Base-by-base conservation (phyloP, 2,888 invertebrate genomes). In the Liposcelis brunnea region DNA sequence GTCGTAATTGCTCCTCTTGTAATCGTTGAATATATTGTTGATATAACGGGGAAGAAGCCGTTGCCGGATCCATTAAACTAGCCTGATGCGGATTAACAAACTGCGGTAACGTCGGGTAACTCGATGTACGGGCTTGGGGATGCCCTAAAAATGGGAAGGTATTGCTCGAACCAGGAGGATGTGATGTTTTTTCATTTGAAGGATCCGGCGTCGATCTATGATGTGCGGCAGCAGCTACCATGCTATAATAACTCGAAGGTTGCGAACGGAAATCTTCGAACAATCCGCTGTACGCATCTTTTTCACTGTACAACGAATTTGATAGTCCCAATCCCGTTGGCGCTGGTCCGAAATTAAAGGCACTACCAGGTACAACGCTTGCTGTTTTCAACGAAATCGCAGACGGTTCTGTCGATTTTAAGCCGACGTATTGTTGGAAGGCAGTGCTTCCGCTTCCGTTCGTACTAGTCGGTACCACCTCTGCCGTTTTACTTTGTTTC, bases 311-410 rank as follows among this genome's bases (percentile, higher is more conserved):
- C 38, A 77, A 59, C 12, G 72, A 70, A 11, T 72, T 59, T 36
- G 68, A 64, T 56, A 79, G 65, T 2, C 66, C 64, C 26, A 26
- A 26, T 4, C 26, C 26, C 48, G 73, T 69, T 2, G 78, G 68
- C 1, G 80, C 68, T 2, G 82, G 71, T 14, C 82, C 82, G 57
- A 85, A 87, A 59, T 85, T 86, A 55, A 86, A 87, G 43, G 86
- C 84, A 63, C 83, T 84, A 19, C 81, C 78, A 6, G 85, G 75
- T 50, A 85, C 81, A 58, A 82, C 78, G 53, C 75, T 74, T 3
- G 74, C 67, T 42, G 79, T 75, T 54, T 82, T 74, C 42, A 80
- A 58, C 10, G 75, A 70, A 52, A 80, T 74, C 50, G 68, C 68
- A 47, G 58, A 46, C 7, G 58, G 48, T 45, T 55, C 51, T 15